A percentile compares a stretch with the other conserved stretches of the same genome.
These are phyloP conservation scores for Andrena chrysosceles DNA, from an alignment of 2,888 invertebrate species.

Conservation along the genomic window DNA sequence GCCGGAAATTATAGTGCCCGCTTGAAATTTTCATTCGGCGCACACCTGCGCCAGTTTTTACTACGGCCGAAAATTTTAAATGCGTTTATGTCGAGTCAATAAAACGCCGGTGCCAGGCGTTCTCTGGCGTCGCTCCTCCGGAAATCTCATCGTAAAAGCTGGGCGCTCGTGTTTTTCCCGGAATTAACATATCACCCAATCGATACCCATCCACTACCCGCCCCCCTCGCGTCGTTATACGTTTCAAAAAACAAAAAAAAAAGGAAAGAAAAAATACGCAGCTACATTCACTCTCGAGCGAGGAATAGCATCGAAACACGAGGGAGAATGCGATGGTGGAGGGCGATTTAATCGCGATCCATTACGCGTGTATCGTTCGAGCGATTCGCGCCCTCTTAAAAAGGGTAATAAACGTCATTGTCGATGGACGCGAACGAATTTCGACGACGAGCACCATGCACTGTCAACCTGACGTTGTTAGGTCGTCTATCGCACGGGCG, in stretches of 20 bases:
- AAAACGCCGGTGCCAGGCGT: slow-evolving; percentile 10
- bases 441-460: slow-evolving; percentile 6
- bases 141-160: slow-evolving; percentile 35
- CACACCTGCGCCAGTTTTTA: slow-evolving; percentile 56
- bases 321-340: neutral
- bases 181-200: slow-evolving; percentile 52
- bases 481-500: neutral
- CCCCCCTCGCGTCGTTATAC: neutral
- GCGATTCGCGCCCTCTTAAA: slow-evolving; percentile 33
- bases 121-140: slow-evolving; percentile 12
- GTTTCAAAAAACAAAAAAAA: slow-evolving; percentile 8
- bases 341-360: slow-evolving; percentile 45
- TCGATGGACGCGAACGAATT: slow-evolving; percentile 37
- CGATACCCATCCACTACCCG: slow-evolving; percentile 7
- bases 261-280: neutral
- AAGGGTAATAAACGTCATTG: slow-evolving; percentile 56
- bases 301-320: slow-evolving; percentile 13
- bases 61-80: slow-evolving; percentile 42
- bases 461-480: slow-evolving; percentile 32
- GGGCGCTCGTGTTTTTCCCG: slow-evolving; percentile 14
- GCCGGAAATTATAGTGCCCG: slow-evolving; percentile 46
- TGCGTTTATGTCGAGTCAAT: slow-evolving; percentile 34
- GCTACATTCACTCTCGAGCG: neutral
- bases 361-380: slow-evolving; percentile 43
- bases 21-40: slow-evolving; percentile 51